A percentile compares a stretch with the other conserved stretches of the same genome.
Conservation (phyloP, 2,113 vertebrate species). For the Cyanoderma ruficeps region DNA sequence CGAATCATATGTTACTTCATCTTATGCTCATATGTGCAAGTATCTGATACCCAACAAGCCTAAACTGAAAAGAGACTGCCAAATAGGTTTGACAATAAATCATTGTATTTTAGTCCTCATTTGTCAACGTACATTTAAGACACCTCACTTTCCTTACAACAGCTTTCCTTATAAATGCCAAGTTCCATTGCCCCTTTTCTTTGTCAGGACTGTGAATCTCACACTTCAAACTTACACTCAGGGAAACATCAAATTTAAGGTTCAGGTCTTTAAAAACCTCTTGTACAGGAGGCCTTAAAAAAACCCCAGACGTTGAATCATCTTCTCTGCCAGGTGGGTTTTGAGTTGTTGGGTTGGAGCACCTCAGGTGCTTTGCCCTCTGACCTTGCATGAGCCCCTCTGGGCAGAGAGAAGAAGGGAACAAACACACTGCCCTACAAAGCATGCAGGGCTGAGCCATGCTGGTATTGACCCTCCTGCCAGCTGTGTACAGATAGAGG, state of each 20-base stretch:
- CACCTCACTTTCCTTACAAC: background rate
- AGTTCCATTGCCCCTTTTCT: background rate
- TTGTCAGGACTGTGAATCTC: background rate
- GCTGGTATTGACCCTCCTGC: background rate
- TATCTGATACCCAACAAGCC: background rate
- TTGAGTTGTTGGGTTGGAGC: background rate
- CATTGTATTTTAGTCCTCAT: background rate
- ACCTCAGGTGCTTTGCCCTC: background rate
- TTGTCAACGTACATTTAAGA: background rate
- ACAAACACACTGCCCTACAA: background rate
- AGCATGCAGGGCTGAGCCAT: background rate
- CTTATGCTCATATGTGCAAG: background rate
- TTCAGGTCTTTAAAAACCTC: background rate
- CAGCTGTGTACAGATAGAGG: accelerated
- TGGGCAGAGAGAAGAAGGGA: background rate
- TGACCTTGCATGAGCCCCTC: background rate
- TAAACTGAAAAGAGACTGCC: background rate
- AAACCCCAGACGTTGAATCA: background rate
- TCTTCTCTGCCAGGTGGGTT: background rate
- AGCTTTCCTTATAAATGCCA: background rate
- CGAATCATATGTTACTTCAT: background rate
- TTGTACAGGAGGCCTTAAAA: background rate
- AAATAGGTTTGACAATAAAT: background rate
- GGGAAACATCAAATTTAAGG: background rate
- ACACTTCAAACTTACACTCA: accelerated